Percentiles rank a stretch among this genome's conserved stretches.
phyloP scores from a whole-genome alignment of 53 echinoderm and acorn worm genomes.

The Henricia sp. region DNA sequence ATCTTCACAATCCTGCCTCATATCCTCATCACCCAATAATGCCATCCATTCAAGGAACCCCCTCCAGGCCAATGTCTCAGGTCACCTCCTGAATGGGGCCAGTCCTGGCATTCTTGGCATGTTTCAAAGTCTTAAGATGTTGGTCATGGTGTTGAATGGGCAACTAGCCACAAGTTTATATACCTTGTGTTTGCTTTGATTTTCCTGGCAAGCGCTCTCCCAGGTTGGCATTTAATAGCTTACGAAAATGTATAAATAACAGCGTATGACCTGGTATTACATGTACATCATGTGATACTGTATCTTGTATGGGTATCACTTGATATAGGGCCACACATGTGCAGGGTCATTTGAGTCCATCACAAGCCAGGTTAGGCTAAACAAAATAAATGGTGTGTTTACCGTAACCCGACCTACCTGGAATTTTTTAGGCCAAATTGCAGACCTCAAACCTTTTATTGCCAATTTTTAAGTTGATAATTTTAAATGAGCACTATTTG shows the following conservation, averaged over 20 bases:
- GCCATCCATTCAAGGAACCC: slow-evolving; percentile 18
- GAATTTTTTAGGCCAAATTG: too few relatives aligned
- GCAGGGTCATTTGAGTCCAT: too few relatives aligned
- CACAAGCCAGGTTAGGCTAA: too few relatives aligned
- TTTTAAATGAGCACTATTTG: too few relatives aligned
- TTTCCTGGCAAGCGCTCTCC: neutral
- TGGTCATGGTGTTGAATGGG: slow-evolving; percentile 38
- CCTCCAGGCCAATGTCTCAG: neutral
- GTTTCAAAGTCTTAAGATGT: slow-evolving; percentile 46
- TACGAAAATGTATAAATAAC: neutral
- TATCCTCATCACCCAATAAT: neutral
- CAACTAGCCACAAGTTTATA: slow-evolving; percentile 5
- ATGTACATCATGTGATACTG: too few relatives aligned
- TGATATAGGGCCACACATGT: too few relatives aligned
- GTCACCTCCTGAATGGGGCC: slow-evolving; percentile 19
- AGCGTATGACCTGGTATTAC: too few relatives aligned
- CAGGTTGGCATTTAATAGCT: neutral
- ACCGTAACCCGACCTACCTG: too few relatives aligned
- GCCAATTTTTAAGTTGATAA: too few relatives aligned
- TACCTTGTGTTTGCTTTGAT: slow-evolving; percentile 17
- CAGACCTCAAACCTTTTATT: too few relatives aligned
- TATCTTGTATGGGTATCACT: too few relatives aligned
- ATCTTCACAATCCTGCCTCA: neutral
- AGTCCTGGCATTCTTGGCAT: slow-evolving; percentile 42
- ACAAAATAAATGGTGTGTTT: too few relatives aligned